Percentiles rank a stretch among this genome's conserved stretches.
phyloP scores from a whole-genome alignment of 2,888 invertebrate genomes.

The Odontomyia ornata region DNA sequence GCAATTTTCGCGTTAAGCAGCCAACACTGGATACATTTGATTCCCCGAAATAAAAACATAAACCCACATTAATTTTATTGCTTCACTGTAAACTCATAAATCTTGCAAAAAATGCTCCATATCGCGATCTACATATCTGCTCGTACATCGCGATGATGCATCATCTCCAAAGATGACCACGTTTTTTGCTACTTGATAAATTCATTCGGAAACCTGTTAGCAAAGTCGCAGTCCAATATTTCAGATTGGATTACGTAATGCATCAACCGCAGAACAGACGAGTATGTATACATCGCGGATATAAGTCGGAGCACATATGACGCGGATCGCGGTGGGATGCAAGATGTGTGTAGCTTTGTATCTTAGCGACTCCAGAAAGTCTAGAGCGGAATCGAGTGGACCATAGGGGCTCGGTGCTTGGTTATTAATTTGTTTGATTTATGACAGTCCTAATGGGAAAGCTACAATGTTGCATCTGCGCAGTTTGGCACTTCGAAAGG shows the following conservation, averaged over 20 bases:
- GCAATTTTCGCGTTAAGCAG: no score
- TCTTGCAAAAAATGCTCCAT: background rate
- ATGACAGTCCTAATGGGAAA: background rate
- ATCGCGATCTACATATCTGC: background rate
- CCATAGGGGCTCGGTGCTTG: background rate
- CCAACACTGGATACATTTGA: no score
- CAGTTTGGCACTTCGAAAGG: no score
- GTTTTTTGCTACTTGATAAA: slow-evolving; percentile 2
- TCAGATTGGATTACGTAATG: slow-evolving; percentile 24
- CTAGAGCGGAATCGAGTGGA: background rate
- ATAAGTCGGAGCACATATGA: no score
- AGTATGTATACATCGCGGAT: background rate
- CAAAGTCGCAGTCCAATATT: background rate
- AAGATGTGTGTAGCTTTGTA: background rate
- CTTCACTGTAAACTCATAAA: no score
- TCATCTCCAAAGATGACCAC: background rate
- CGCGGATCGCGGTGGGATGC: background rate
- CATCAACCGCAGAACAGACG: background rate
- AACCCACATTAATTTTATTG: no score
- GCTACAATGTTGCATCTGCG: background rate
- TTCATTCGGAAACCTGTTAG: slow-evolving; percentile 16
- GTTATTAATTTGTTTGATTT: no score
- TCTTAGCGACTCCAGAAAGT: slow-evolving; percentile 6
- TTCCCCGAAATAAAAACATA: no score
- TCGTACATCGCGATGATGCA: background rate